Evolutionary conservation across 2,888 invertebrate genomes (phyloP).

Genomic region (Eupithecia subfuscata): DNA sequence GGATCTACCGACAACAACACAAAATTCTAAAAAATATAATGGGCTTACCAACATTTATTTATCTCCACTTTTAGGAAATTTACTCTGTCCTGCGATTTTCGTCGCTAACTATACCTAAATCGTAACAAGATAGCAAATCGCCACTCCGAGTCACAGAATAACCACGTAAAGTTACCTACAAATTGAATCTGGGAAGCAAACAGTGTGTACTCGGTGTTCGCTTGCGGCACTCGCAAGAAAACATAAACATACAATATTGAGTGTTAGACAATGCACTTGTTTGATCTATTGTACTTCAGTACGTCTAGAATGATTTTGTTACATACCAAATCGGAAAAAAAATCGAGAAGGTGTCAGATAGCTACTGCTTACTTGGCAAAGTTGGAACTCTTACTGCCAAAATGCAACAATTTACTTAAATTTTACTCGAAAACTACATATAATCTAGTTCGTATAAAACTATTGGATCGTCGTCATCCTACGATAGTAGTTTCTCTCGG

Average conservation of each 20-base stretch:
- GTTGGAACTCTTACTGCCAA: background rate
- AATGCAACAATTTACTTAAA: background rate
- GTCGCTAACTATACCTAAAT: fast-evolving
- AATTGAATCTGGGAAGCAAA: conserved; percentile 20
- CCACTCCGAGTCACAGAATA: background rate
- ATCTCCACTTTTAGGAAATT: background rate
- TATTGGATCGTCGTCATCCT: too few species aligned
- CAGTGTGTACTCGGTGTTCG: conserved; percentile 9
- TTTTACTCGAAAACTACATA: too few species aligned
- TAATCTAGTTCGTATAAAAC: too few species aligned
- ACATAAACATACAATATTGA: conserved; percentile 15
- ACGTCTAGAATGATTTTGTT: background rate
- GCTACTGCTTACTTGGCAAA: background rate
- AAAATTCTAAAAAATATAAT: background rate
- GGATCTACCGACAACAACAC: background rate
- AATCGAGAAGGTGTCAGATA: background rate
- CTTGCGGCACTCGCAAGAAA: conserved; percentile 14
- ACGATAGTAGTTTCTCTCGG: background rate
- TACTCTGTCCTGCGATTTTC: background rate
- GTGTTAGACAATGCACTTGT: conserved; percentile 22
- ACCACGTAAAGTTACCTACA: conserved; percentile 2
- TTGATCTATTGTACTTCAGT: conserved; percentile 3
- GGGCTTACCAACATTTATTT: background rate
- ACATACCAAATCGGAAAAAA: background rate
- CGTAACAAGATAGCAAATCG: background rate